Evolutionary conservation across 2,888 invertebrate species (phyloP).

Genomic region (Xanthorhoe designata): DNA sequence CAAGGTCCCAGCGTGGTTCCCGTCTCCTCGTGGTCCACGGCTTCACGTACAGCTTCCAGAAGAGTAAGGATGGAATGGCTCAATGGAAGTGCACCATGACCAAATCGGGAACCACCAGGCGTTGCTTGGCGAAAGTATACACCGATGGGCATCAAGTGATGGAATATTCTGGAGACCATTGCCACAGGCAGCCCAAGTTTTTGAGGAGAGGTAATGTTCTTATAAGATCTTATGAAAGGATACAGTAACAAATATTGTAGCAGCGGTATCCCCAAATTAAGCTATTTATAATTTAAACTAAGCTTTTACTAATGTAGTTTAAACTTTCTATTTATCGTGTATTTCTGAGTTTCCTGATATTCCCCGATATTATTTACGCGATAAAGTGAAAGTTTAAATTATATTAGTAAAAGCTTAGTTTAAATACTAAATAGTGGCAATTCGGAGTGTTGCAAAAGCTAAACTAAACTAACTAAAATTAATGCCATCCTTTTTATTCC

Average conservation of each 20-base stretch:
- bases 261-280: no score
- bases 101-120: constrained; percentile 56
- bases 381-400: no score
- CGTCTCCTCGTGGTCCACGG: constrained; percentile 12
- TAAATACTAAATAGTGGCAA: no score
- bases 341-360: no score
- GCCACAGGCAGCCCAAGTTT: constrained; percentile 60
- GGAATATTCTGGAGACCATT: constrained; percentile 50
- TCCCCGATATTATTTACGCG: no score
- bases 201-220: constrained; percentile 49
- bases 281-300: no score
- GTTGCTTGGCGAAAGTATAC: constrained; percentile 63
- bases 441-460: no score
- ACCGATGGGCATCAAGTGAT: constrained; percentile 55
- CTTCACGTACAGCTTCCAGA: constrained; percentile 22
- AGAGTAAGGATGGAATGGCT: constrained; percentile 46
- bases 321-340: no score
- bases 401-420: no score
- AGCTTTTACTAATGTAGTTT: no score
- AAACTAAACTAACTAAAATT: no score
- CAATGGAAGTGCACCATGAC: constrained; percentile 71
- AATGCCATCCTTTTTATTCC: no score
- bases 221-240: constrained; percentile 12
- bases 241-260: neutral
- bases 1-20: constrained; percentile 20